These are phyloP conservation scores for Pantala flavescens DNA, from an alignment of 1,140 invertebrate species.

Conservation along the genomic window DNA sequence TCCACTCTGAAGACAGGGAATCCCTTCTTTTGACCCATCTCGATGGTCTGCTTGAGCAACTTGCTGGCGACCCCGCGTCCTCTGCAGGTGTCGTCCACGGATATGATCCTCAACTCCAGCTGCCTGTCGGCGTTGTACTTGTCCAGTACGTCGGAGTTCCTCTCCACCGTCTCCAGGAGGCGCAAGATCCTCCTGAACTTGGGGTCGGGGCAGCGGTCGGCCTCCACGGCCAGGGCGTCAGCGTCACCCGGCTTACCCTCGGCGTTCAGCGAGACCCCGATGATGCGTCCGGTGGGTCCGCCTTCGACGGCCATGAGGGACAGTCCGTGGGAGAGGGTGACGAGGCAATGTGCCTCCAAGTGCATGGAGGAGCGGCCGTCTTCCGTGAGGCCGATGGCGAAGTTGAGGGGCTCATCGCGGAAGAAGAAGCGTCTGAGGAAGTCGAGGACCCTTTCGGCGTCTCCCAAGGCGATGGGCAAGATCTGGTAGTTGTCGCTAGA, in stretches of 20 bases:
- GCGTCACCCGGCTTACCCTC: conserved; percentile 34
- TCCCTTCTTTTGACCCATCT: conserved; percentile 39
- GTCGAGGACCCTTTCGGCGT: conserved; percentile 40
- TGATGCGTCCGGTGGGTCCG: conserved; percentile 43
- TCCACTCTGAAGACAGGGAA: conserved; percentile 44
- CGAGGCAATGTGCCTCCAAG: conserved; percentile 50
- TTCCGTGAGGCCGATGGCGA: conserved; percentile 46
- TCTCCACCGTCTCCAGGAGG: conserved; percentile 44
- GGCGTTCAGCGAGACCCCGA: conserved; percentile 46
- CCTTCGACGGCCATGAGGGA: conserved; percentile 46
- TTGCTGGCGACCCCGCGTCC: conserved; percentile 53
- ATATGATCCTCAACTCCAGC: conserved; percentile 52
- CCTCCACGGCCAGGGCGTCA: conserved; percentile 17
- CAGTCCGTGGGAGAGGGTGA: conserved; percentile 35
- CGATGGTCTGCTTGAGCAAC: conserved; percentile 49
- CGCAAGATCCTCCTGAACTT: conserved; percentile 39
- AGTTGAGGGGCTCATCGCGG: conserved; percentile 61
- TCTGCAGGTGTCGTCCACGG: conserved; percentile 50
- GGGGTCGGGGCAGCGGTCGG: conserved; percentile 23
- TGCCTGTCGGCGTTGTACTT: conserved; percentile 37
- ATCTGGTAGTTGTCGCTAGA: not conserved
- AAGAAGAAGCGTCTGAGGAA: conserved; percentile 55
- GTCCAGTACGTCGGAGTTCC: conserved; percentile 41
- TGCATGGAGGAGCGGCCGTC: conserved; percentile 46
- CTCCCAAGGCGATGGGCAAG: conserved; percentile 25